These are phyloP conservation scores for Sinocyclocheilus anophthalmus DNA, from an alignment of 2,113 vertebrate species.

Conservation along the genomic window DNA sequence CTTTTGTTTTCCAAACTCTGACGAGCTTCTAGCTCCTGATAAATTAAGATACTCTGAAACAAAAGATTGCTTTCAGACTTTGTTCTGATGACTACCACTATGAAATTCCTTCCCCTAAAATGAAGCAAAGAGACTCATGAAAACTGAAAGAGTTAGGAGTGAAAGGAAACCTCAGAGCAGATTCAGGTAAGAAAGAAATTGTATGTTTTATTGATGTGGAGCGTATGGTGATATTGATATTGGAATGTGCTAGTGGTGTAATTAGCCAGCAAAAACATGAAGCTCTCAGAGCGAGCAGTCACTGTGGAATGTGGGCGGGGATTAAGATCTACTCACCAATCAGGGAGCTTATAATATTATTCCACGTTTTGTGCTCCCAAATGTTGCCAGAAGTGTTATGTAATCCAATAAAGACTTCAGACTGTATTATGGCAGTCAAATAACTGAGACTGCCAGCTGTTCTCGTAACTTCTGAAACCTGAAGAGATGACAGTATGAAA, in stretches of 20 bases:
- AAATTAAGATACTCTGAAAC: constrained; percentile 10
- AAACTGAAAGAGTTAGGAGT: neutral
- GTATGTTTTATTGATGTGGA: constrained; percentile 51
- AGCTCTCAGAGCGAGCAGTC: constrained; percentile 55
- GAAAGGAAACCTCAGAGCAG: constrained; percentile 8
- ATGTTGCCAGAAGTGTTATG: constrained; percentile 67
- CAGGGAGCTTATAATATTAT: constrained; percentile 48
- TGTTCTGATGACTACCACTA: neutral
- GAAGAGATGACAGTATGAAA: no score
- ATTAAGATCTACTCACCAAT: constrained; percentile 60
- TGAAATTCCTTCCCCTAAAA: constrained; percentile 27
- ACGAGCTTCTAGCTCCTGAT: neutral
- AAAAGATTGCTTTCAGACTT: constrained; percentile 36
- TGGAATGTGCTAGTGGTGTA: constrained; percentile 47
- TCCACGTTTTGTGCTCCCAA: constrained; percentile 62
- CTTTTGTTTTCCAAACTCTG: constrained; percentile 30
- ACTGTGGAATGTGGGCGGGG: constrained; percentile 66
- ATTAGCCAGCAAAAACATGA: constrained; percentile 57
- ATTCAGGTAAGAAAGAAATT: constrained; percentile 22
- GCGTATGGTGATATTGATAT: constrained; percentile 58
- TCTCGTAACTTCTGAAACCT: no score
- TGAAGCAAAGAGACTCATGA: constrained; percentile 5
- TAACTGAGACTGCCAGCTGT: constrained; percentile 40
- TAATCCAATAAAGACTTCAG: constrained; percentile 72
- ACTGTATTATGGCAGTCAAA: constrained; percentile 62